Base-by-base conservation (phyloP, 1,140 invertebrate species). In the Ruditapes philippinarum region DNA sequence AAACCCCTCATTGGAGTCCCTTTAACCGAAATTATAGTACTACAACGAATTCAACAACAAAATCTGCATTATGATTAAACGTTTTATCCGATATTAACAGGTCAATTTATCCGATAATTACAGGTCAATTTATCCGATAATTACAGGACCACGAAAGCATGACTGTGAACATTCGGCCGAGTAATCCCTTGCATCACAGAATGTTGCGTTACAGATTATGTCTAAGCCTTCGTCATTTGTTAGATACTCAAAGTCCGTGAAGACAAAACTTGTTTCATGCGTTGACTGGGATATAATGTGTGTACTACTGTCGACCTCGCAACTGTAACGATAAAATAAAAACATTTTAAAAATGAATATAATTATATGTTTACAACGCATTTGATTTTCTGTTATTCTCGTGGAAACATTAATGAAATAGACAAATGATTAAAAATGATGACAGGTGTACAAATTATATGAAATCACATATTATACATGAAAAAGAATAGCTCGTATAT, bases 221-320 rank as follows among this genome's bases (percentile, higher is more conserved):
- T 84, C 62, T 0, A 85, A 28, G 14, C 65, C 83, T 25, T 76
- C 83, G 1, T 54, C 38, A 49, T 85, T 57, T 31, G 40, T 54
- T 31, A 68, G 36, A 49, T 85, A 85, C 51, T 74, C 83, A 36
- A 85, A 85, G 38, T 85, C 83, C 25, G 40, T 42, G 68, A 85
- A 85, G 0, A 85, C 51, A 54, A 85, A 85, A 28, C 42, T 85
- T 40, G 81, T 83, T 40, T 83, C 83, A 38, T 85, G 83, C 3
- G 83, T 42, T 19, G 83, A 85, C 28, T 85, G 83, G 19, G 83
- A 85, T 7, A 85, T 76, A 19, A 74, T 74, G n/a, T 85, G 83
- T 54, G 83, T 85, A 36, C 76, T 85, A n/a, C 28, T 33, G 28
- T 85, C 83, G 3, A 49, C 51, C 31, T 85, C 83, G 76, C 83